phyloP scores from a whole-genome alignment of 2,888 invertebrate species.

The Abscondita cerata region DNA sequence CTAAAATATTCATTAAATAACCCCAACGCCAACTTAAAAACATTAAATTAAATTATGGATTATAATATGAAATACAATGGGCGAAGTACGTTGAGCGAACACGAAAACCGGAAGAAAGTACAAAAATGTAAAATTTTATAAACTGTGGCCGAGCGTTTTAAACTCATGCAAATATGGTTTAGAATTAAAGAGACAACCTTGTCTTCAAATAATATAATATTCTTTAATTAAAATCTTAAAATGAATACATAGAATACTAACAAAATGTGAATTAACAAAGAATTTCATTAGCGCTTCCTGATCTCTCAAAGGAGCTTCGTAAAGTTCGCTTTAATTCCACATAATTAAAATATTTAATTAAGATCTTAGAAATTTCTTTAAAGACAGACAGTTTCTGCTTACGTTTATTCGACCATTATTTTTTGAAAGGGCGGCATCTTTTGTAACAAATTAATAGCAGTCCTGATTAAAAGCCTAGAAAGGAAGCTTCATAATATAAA shows the following conservation, averaged over 20 bases:
- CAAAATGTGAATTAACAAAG: conserved; percentile 43
- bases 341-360: conserved; percentile 50
- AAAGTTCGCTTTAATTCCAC: conserved; percentile 40
- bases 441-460: conserved; percentile 28
- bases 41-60: too few relatives aligned
- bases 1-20: too few relatives aligned
- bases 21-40: too few relatives aligned
- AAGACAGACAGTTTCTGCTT: conserved; percentile 29
- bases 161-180: too few relatives aligned
- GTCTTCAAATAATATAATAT: conserved; percentile 21
- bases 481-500: conserved; percentile 23
- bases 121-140: too few relatives aligned
- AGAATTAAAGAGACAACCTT: not conserved
- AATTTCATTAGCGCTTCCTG: conserved; percentile 46
- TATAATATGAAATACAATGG: too few relatives aligned
- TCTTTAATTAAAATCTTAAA: conserved; percentile 34
- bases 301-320: conserved; percentile 43
- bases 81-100: too few relatives aligned
- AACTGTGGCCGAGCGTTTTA: too few relatives aligned
- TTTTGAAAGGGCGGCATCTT: conserved; percentile 24
- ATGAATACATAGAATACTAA: conserved; percentile 34
- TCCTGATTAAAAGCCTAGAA: conserved; percentile 27
- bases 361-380: conserved; percentile 42
- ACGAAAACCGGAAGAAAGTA: too few relatives aligned
- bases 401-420: conserved; percentile 25